phyloP scores from a whole-genome alignment of 1,140 invertebrate genomes.

The Oedothorax gibbosus region DNA sequence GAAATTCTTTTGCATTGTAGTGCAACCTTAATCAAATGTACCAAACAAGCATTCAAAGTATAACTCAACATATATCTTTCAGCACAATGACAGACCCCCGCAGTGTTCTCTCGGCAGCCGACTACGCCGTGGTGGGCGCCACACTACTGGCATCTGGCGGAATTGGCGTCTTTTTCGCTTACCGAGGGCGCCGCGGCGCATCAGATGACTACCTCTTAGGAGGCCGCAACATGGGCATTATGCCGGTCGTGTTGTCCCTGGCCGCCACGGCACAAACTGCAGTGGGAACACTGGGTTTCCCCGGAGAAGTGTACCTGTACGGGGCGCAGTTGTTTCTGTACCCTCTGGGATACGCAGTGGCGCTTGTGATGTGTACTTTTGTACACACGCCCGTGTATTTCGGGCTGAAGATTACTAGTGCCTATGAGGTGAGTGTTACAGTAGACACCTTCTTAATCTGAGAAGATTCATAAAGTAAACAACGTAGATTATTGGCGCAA shows the following conservation, averaged over 20 bases:
- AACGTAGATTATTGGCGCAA: too few species aligned
- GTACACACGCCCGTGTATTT: conserved; percentile 78
- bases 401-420: conserved; percentile 84
- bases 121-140: conserved; percentile 76
- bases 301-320: conserved; percentile 66
- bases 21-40: too few species aligned
- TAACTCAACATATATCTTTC: too few species aligned
- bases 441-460: too few species aligned
- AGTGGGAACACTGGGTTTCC: conserved; percentile 69
- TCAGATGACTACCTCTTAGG: conserved; percentile 85
- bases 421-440: conserved; percentile 76
- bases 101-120: conserved; percentile 63
- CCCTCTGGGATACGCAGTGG: conserved; percentile 29
- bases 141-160: conserved; percentile 79
- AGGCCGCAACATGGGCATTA: conserved; percentile 82
- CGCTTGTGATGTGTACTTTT: conserved; percentile 33
- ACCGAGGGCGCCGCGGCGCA: conserved; percentile 66
- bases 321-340: conserved; percentile 64
- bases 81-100: too few species aligned
- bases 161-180: conserved; percentile 72
- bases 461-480: too few species aligned
- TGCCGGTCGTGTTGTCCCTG: conserved; percentile 84
- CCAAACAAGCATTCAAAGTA: too few species aligned
- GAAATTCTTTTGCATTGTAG: too few species aligned
- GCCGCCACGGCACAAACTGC: conserved; percentile 75